phyloP scores from a whole-genome alignment of 1,140 invertebrate species.

The Polyergus mexicanus region DNA sequence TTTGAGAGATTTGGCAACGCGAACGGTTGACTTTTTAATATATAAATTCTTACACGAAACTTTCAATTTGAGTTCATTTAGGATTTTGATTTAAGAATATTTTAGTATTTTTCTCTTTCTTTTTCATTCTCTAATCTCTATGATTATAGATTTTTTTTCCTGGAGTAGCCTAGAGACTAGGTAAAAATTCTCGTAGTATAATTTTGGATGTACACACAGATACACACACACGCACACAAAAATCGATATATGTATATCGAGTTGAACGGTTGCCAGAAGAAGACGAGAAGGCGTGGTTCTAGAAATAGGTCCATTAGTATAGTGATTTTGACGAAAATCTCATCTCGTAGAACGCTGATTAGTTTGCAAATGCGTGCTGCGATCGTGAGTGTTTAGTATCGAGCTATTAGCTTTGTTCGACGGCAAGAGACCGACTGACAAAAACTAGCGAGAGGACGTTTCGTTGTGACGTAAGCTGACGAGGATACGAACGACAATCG shows the following conservation, averaged over 20 bases:
- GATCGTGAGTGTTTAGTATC: conserved; percentile 50
- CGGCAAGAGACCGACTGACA: not conserved
- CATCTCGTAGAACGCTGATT: conserved; percentile 55
- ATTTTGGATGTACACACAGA: conserved; percentile 2
- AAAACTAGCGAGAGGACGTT: conserved; percentile 21
- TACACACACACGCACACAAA: not conserved
- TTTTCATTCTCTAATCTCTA: not conserved
- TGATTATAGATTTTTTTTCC: not conserved
- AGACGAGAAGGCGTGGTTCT: conserved; percentile 9
- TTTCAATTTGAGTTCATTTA: not conserved
- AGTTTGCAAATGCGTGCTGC: conserved; percentile 43
- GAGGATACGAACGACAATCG: conserved; percentile 35
- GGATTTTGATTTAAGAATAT: not conserved
- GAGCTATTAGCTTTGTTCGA: conserved; percentile 29
- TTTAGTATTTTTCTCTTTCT: not conserved
- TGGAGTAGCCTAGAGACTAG: conserved; percentile 7
- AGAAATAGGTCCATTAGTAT: conserved; percentile 54
- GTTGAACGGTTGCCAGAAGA: conserved; percentile 13
- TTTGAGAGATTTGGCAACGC: not conserved
- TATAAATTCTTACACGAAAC: not conserved
- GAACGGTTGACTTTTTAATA: not conserved
- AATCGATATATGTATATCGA: conserved; percentile 3
- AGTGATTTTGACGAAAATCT: conserved; percentile 39
- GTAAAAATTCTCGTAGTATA: conserved; percentile 15
- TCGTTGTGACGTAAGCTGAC: conserved; percentile 5